These are phyloP conservation scores for Zeuzera pyrina DNA, from an alignment of 2,888 invertebrate species.

Conservation along the genomic window DNA sequence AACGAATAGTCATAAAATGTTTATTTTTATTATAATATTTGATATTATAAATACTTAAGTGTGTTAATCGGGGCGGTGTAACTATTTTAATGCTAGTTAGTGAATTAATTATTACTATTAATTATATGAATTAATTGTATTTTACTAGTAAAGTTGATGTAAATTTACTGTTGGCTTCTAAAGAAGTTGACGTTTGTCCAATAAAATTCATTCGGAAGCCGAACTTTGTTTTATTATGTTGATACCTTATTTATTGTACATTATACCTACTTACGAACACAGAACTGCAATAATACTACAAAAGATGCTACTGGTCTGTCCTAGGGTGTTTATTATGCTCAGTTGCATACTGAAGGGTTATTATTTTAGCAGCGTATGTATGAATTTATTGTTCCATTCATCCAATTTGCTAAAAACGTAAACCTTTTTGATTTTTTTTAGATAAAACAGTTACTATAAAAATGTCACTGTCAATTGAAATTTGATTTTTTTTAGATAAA, in stretches of 20 bases:
- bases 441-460: no score
- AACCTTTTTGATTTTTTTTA: no score
- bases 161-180: conserved; percentile 45
- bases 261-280: no score
- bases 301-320: no score
- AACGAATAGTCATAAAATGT: conserved; percentile 15
- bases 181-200: conserved; percentile 56
- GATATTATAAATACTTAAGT: conserved; percentile 15
- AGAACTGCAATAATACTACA: no score
- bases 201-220: conserved; percentile 66
- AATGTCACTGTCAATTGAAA: no score
- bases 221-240: conserved; percentile 33
- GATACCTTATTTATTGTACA: background rate
- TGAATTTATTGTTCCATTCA: no score
- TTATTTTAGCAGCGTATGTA: no score
- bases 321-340: no score
- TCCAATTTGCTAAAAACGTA: no score
- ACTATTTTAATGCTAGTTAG: conserved; percentile 31
- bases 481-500: no score
- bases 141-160: conserved; percentile 60
- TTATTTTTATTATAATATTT: conserved; percentile 27
- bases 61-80: conserved; percentile 18
- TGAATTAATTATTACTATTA: conserved; percentile 40
- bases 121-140: conserved; percentile 37
- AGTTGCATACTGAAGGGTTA: no score